Evolutionary conservation across 2,797 vertebrate species (phyloP), one percentile per base, ranked within the genome.

Genomic region (Neosilurus hyrtlii): DNA sequence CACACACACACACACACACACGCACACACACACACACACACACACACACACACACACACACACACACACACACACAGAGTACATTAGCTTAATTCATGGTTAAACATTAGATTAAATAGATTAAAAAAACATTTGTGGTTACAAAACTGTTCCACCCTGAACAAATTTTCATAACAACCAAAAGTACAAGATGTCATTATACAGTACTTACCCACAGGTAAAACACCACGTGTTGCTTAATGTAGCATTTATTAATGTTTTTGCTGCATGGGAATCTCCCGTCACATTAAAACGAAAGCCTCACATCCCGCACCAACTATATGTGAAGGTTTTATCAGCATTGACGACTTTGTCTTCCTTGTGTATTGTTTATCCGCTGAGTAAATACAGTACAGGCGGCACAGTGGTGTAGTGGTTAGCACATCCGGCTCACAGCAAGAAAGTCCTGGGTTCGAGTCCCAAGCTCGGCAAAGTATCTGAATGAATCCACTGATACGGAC

Each of bases 1-100:
- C 0, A 1, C 11, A 84, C 49, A 82, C n/a, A 82, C 11, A 84
- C 24, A 67, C 70, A 80, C 10, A 52, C 9, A 81, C 16, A 75
- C 0, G 1, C 9, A 82, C 35, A 82, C 43, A 83, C 9, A 86
- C 37, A 74, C n/a, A 54, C 18, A 68, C 30, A 67, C 35, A 70
- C 35, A 68, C 18, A 68, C 9, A 68, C 8, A 67, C 14, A 66
- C 16, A 67, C 16, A 67, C 65, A 66, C 63, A 66, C 30, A 66
- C 65, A 67, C 30, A 68, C 66, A 43, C 18, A 68, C 66, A 68
- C 35, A 70, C 20, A 70, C 43, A 71, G 11, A 51, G 2, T 22
- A 30, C 35, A 62, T 77, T 49, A 77, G 57, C 12, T 24, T 49
- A 62, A 49, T 62, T 35, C 6, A 54, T 61, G 11, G 59, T 61